Base-by-base conservation (phyloP, 2,888 invertebrate species). In the Griposia aprilina region DNA sequence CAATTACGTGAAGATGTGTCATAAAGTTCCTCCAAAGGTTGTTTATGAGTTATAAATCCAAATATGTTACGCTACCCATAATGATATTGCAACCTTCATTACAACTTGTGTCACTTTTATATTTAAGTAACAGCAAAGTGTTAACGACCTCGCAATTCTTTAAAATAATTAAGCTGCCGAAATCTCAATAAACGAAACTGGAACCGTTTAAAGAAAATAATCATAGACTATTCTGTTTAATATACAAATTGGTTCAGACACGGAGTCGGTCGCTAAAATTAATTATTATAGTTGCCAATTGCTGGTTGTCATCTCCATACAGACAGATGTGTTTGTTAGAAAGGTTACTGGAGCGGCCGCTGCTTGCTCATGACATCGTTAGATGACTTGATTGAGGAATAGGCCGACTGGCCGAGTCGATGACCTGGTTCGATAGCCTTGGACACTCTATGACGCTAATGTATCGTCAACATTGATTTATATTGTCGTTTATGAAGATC, bases 251-350 rank as follows among this genome's bases (percentile, higher is more conserved):
- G 88, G 90, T 91, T 90, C 90, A 88, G 92, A 90, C 92, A 89
- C 90, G 75, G 72, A 70, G 87, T 83, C 81, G 78, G 84, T 92
- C 90, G 93, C 94, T 93, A 94, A 95, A 95, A 95, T 92, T 94
- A 95, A 95, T 95, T 94, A 93, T 90, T 88, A 90, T 83, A 71
- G 87, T 86, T 80, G 89, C 88, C 94, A 96, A 96, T 95, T 95
- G 94, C 74, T 87, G 82, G 92, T 86, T 95, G 96, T 95, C 96
- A 93, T 88, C 90, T 93, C 87, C 91, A 95, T 92, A 91, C 85
- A 93, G 91, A 95, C 90, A 94, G 89, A 95, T 95, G 94, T 90
- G 86, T 83, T 78, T 41, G 80, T 82, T 74, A 79, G 84, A 86
- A 85, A 88, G 94, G 95, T 95, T 90, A 95, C 87, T 95, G 84